Conservation (phyloP, 1,140 invertebrate species). For the Aphidius ervi region DNA sequence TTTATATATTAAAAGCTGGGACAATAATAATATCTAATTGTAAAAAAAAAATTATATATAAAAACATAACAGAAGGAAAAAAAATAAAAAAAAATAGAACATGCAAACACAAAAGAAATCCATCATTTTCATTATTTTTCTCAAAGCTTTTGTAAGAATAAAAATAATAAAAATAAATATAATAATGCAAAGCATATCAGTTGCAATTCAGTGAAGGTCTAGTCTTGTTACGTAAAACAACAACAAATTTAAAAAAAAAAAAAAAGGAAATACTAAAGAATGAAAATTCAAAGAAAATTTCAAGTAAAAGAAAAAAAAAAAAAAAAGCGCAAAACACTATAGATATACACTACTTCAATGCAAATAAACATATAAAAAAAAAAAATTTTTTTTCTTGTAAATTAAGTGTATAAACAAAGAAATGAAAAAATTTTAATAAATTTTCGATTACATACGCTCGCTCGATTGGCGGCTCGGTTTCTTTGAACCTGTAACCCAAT, state of each 20-base stretch:
- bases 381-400: not conserved
- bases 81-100: too few species aligned
- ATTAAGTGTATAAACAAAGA: not conserved
- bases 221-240: slow-evolving; percentile 27
- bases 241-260: slow-evolving; percentile 23
- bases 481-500: slow-evolving; percentile 78
- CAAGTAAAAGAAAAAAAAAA: not conserved
- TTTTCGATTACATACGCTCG: slow-evolving; percentile 75
- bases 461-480: slow-evolving; percentile 78
- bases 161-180: too few species aligned
- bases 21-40: too few species aligned
- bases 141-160: too few species aligned
- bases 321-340: not conserved
- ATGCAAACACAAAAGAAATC: too few species aligned
- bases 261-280: slow-evolving; percentile 22
- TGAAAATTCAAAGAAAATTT: not conserved
- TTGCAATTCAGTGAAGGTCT: too few species aligned
- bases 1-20: too few species aligned
- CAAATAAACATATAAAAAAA: not conserved
- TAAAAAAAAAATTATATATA: too few species aligned
- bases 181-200: too few species aligned
- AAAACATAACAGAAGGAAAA: too few species aligned
- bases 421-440: slow-evolving; percentile 39
- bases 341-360: too few species aligned
- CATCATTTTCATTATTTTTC: too few species aligned